Base-by-base conservation (phyloP, 1,140 invertebrate species). In the Caerostris darwini region DNA sequence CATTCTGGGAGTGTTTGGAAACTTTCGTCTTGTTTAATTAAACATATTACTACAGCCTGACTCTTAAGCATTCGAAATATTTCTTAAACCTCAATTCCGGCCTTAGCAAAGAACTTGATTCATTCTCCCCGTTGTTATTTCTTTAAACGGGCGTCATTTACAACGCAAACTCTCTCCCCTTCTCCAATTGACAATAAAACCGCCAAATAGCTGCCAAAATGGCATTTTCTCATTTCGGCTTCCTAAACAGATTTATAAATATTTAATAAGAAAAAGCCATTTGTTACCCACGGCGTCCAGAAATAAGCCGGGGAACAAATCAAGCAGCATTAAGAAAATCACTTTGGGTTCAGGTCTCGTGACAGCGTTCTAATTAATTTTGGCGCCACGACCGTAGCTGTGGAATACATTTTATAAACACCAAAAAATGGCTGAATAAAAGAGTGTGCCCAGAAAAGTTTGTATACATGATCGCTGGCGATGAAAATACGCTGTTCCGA, bases 311-410 rank as follows among this genome's bases (percentile, higher is more conserved):
- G 50, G n/a, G 54, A 85, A 17, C 86, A 19, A 61, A 61, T 87
- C 61, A 64, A n/a, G 86, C 58, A 4, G 82, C 58, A 88, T 88
- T 88, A 88, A 88, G 86, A 88, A 88, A 88, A 88, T 88, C 86
- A 88, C 86, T 88, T 88, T 64, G 57, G n/a, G 57, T 34, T 85
- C 19, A 10, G 14, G 7, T 88, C 86, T 64, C 86, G 86, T 88
- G 86, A 64, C 86, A 64, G 19, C 17, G 58, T 17, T 14, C 86
- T 64, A 88, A 88, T 57, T 88, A 88, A 88, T 88, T 67, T 64
- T 17, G 61, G 57, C 54, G 83, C 57, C 71, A 54, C n/a, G n/a
- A 59, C 83, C 83, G 53, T 19, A 56, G 57, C 57, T 34, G 54
- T 7, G 56, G 82, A 88, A 61, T 67, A 67, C 34, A 19, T 67